Evolutionary conservation across 2,888 invertebrate species (phyloP).

Genomic region (Colletes collaris): DNA sequence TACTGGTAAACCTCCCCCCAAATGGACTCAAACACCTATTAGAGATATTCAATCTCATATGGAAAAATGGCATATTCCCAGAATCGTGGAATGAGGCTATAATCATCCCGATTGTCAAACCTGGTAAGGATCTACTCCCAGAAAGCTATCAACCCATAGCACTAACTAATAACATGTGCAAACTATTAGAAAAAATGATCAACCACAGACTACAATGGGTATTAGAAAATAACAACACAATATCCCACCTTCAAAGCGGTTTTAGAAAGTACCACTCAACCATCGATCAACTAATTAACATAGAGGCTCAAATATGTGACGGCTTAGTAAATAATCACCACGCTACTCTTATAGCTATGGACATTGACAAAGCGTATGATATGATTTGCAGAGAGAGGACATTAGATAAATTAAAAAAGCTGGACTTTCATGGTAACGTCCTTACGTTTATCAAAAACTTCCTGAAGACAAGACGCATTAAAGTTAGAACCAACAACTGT

Average conservation of each 20-base stretch:
- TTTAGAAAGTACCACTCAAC: background rate
- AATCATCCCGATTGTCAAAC: conserved; percentile 12
- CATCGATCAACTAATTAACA: background rate
- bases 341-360: background rate
- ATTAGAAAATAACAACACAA: background rate
- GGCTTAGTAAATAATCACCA: conserved; percentile 7
- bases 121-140: background rate
- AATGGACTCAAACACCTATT: background rate
- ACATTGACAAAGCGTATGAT: conserved; percentile 7
- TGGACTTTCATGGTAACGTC: background rate
- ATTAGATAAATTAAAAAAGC: background rate
- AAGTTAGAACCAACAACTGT: background rate
- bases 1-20: background rate
- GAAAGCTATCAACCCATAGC: conserved; percentile 9
- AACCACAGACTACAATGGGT: conserved; percentile 4
- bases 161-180: conserved; percentile 3
- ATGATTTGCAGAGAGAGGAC: conserved; percentile 9
- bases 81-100: background rate
- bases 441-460: conserved; percentile 5
- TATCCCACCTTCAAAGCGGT: background rate
- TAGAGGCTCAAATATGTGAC: conserved; percentile 12
- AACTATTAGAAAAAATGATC: conserved; percentile 16
- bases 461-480: background rate
- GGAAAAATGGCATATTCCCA: background rate
- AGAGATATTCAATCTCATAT: background rate